Conservation (phyloP, 2,888 invertebrate genomes). For the Labia minor region DNA sequence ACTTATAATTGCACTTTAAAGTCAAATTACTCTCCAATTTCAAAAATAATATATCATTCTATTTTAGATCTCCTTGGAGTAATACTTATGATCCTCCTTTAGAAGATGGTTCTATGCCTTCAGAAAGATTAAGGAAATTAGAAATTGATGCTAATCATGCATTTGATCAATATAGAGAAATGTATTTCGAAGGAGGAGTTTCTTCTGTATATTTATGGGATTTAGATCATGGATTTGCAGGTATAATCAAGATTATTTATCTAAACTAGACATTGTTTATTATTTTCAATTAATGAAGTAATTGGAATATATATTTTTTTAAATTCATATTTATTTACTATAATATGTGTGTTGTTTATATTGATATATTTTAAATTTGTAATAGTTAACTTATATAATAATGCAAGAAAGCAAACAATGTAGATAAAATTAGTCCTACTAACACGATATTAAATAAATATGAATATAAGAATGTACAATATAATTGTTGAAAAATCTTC, state of each 20-base stretch:
- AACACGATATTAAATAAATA: too few species aligned
- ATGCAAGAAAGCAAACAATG: too few species aligned
- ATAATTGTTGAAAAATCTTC: too few species aligned
- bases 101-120: conserved; percentile 97
- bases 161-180: conserved; percentile 96
- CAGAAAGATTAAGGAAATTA: conserved; percentile 84
- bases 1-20: too few species aligned
- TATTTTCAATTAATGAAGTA: neutral
- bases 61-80: conserved; percentile 86
- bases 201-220: conserved; percentile 99
- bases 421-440: too few species aligned
- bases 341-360: too few species aligned
- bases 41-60: too few species aligned
- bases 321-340: conserved; percentile 2
- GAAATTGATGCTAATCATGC: conserved; percentile 98
- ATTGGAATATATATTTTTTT: conserved; percentile 3
- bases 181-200: conserved; percentile 99
- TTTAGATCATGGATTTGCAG: conserved; percentile 94
- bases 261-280: conserved; percentile 17
- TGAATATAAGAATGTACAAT: too few species aligned
- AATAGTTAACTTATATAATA: too few species aligned
- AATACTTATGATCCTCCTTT: conserved; percentile 96
- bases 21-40: neutral
- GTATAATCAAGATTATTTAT: conserved; percentile 34
- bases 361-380: too few species aligned